Conservation (phyloP, 2,113 vertebrate species). For the Caloenas nicobarica region DNA sequence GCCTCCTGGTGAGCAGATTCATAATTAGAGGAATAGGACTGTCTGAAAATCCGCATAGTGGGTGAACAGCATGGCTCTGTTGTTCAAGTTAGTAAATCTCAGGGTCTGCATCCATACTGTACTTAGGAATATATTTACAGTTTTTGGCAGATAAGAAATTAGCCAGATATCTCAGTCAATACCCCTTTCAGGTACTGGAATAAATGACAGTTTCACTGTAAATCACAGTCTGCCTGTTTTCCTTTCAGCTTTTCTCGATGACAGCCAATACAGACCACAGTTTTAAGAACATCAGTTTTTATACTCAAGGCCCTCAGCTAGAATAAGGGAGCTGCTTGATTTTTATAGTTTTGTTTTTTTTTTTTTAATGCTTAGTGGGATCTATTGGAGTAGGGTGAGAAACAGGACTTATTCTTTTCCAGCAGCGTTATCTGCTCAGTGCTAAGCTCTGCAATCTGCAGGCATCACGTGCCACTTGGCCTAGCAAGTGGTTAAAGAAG, state of each 20-base stretch:
- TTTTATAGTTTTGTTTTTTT: background rate
- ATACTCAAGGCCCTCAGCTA: background rate
- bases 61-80: background rate
- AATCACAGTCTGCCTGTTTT: background rate
- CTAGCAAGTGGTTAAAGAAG: background rate
- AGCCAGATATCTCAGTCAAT: background rate
- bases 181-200: background rate
- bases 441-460: background rate
- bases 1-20: constrained; percentile 2
- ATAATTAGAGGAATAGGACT: background rate
- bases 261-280: background rate
- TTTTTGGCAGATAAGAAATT: background rate
- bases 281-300: background rate
- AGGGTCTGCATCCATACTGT: background rate
- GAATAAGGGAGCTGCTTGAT: background rate
- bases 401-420: background rate
- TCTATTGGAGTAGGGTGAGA: background rate
- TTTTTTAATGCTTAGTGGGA: background rate
- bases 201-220: background rate
- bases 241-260: background rate
- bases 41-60: background rate
- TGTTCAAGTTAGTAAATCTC: background rate
- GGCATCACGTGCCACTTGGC: background rate
- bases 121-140: background rate
- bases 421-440: background rate